A percentile compares a stretch with the other conserved stretches of the same genome.
phyloP scores from a whole-genome alignment of 1,140 invertebrate species.

The Drosophila willistoni region DNA sequence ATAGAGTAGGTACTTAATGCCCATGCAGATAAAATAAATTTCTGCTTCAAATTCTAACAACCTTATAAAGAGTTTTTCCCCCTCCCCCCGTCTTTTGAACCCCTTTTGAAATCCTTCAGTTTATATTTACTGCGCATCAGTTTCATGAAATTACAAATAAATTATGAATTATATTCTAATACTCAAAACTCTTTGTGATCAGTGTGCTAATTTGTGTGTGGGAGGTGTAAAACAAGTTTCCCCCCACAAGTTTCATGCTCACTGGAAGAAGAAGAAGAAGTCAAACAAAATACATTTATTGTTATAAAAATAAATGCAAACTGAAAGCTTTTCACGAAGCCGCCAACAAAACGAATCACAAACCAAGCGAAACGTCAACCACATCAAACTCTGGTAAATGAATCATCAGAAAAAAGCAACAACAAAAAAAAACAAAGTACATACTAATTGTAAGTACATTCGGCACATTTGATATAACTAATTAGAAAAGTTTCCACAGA shows the following conservation, averaged over 20 bases:
- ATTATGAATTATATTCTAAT: background rate
- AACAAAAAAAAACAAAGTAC: too few species aligned
- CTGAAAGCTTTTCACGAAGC: constrained; percentile 14
- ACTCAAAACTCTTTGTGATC: background rate
- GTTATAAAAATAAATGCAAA: constrained; percentile 24
- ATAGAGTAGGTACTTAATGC: too few species aligned
- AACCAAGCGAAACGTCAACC: background rate
- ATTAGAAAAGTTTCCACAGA: background rate
- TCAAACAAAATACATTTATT: constrained; percentile 3
- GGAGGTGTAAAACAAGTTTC: constrained; percentile 51
- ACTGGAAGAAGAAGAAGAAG: background rate
- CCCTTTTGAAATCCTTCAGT: too few species aligned
- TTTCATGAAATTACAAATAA: too few species aligned
- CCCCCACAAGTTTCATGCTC: background rate
- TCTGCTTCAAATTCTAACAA: too few species aligned
- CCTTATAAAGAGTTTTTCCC: too few species aligned
- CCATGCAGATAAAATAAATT: too few species aligned
- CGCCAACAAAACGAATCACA: background rate
- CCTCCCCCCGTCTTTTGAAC: too few species aligned
- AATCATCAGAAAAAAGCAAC: background rate
- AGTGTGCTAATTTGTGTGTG: constrained; percentile 60
- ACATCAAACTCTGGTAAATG: background rate
- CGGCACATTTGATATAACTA: background rate
- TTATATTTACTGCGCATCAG: constrained; percentile 29
- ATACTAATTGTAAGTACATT: background rate